Base-by-base conservation (phyloP, 2,888 invertebrate genomes). In the Graphium colonna region DNA sequence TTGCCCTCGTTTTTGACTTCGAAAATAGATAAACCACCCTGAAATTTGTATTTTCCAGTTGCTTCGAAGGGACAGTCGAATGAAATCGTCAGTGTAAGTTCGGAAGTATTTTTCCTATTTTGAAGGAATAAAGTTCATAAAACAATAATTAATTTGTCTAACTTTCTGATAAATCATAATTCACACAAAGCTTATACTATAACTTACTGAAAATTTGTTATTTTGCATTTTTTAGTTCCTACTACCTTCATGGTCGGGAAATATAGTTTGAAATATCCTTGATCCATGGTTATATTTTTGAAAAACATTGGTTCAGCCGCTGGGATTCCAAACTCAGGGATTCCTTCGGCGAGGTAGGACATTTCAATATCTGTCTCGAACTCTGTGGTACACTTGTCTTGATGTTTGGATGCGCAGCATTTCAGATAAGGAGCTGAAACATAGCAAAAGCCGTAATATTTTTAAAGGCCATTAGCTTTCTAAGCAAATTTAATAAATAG, bases 1-100 rank as follows among this genome's bases (percentile, higher is more conserved):
- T 45, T 43, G 16, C 51, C 51, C 2, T 17, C 51, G 31, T 51
- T 26, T 9, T 38, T 45, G 5, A 44, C 1, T 39, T 51, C 45
- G 8, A 39, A 45, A 18, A 45, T 39, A 17, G 21, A 51, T 13
- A 51, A 5, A 26, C 5, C 39, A 17, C 51, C 51, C 3, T 9
- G 15, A 26, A 38, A 51, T 28, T 39, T 39, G 36, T 51, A 51
- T 39, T 26, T 13, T 8, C 51, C 51, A 1, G 45, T 45, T 28
- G 28, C 39, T 45, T 51, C 18, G 5, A 51, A 0, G 0, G 51
- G 51, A 39, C 51, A 51, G 12, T 31, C 17, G 15, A 45, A 18
- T 13, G 51, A 44, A 16, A 45, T 4, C 9, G 39, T 12, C 51
- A 51, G 12, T 0, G 31, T 45, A 8, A 44, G 44, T 39, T 45